A percentile compares a stretch with the other conserved stretches of the same genome.
These are phyloP conservation scores for Metopolophium dirhodum DNA, from an alignment of 1,140 invertebrate species.

Conservation along the genomic window DNA sequence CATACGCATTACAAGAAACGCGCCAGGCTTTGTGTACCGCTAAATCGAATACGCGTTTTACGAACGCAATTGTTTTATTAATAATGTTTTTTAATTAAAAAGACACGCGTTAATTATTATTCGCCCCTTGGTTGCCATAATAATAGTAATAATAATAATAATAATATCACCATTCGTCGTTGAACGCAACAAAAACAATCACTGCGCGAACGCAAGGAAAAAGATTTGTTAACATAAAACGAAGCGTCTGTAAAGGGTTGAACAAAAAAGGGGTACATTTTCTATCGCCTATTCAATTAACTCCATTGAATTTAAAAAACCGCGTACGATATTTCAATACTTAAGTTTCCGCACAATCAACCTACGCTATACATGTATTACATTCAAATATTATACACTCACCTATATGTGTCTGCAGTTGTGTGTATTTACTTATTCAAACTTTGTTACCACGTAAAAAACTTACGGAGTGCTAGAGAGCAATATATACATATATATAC, in stretches of 20 bases:
- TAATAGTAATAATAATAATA: slow-evolving; percentile 8
- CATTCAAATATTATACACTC: not conserved
- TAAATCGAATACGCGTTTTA: not conserved
- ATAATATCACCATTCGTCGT: slow-evolving; percentile 18
- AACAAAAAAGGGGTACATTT: slow-evolving; percentile 35
- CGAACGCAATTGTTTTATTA: slow-evolving; percentile 6
- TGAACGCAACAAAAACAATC: slow-evolving; percentile 7
- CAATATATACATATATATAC: not conserved
- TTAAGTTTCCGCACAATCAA: not conserved
- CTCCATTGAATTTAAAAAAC: not conserved
- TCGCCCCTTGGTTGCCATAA: not conserved
- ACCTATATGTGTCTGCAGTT: not conserved
- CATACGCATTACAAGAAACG: not conserved
- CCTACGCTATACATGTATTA: not conserved
- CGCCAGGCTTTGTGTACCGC: not conserved
- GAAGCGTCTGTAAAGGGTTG: not conserved
- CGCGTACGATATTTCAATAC: not conserved
- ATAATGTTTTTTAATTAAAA: slow-evolving; percentile 31
- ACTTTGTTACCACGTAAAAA: not conserved
- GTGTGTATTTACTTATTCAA: not conserved
- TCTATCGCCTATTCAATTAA: slow-evolving; percentile 21
- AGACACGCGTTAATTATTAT: slow-evolving; percentile 37
- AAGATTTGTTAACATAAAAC: slow-evolving; percentile 42
- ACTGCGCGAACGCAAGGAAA: not conserved
- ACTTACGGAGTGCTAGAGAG: not conserved